These are phyloP conservation scores for Tubiluchus corallicola DNA, from an alignment of 2,888 invertebrate genomes.

Conservation along the genomic window DNA sequence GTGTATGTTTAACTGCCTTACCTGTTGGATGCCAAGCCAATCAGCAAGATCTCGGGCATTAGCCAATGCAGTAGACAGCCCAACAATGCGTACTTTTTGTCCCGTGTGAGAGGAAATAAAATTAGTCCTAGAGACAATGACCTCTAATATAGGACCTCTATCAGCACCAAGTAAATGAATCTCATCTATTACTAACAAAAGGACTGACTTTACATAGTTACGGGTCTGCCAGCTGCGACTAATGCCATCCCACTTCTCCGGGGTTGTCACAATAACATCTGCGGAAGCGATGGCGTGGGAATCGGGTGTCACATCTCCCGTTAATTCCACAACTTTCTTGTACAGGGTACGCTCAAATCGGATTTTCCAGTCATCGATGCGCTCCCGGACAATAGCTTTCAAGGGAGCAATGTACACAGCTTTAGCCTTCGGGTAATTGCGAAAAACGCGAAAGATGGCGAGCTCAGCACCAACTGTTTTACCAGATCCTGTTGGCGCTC, in stretches of 20 bases:
- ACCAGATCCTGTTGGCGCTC: slow-evolving; percentile 90
- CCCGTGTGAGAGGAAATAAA: slow-evolving; percentile 80
- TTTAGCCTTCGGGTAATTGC: slow-evolving; percentile 45
- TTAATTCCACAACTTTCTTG: slow-evolving; percentile 70
- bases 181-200: slow-evolving; percentile 88
- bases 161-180: slow-evolving; percentile 72
- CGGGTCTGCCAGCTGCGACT: slow-evolving; percentile 95
- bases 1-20: slow-evolving; percentile 16
- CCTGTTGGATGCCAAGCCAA: slow-evolving; percentile 64
- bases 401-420: slow-evolving; percentile 94
- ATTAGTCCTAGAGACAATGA: slow-evolving; percentile 91
- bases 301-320: slow-evolving; percentile 79
- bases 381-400: slow-evolving; percentile 88
- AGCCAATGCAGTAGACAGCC: slow-evolving; percentile 88
- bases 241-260: slow-evolving; percentile 99
- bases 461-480: slow-evolving; percentile 97
- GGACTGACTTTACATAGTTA: slow-evolving; percentile 69
- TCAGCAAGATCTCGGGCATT: slow-evolving; percentile 90
- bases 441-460: slow-evolving; percentile 81
- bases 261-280: slow-evolving; percentile 91
- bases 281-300: slow-evolving; percentile 59
- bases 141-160: slow-evolving; percentile 53
- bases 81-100: slow-evolving; percentile 64
- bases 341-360: slow-evolving; percentile 49
- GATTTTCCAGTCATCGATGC: slow-evolving; percentile 83